These are phyloP conservation scores for Sorex araneus DNA, from an alignment of 2,113 vertebrate species.

Conservation along the genomic window DNA sequence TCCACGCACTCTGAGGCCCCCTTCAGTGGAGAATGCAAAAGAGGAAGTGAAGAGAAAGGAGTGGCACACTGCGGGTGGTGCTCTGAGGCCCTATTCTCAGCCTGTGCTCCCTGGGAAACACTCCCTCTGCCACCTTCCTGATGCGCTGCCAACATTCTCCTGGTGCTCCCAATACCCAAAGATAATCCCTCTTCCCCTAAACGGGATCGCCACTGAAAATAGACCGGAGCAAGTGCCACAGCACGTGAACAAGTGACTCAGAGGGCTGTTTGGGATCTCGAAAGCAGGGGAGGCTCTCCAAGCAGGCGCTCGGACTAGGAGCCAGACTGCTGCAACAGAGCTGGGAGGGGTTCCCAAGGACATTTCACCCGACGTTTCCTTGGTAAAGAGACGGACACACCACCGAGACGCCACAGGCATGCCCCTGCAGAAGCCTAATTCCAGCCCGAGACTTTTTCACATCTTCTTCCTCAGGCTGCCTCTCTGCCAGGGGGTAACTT, in stretches of 20 bases:
- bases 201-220: slow-evolving; percentile 78
- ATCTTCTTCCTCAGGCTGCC: not conserved
- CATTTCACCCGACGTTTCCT: not conserved
- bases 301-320: not conserved
- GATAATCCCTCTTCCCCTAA: slow-evolving; percentile 81
- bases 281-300: not conserved
- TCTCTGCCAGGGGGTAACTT: not conserved
- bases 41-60: not conserved
- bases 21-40: not conserved
- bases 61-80: not conserved
- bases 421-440: not conserved
- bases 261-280: slow-evolving; percentile 70
- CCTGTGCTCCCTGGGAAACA: slow-evolving; percentile 36
- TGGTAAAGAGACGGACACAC: not conserved
- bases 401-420: not conserved
- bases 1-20: not conserved
- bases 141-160: slow-evolving; percentile 76
- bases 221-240: slow-evolving; percentile 67
- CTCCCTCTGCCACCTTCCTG: slow-evolving; percentile 61
- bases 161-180: slow-evolving; percentile 74
- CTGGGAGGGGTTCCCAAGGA: not conserved
- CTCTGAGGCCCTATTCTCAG: slow-evolving; percentile 2
- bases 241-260: slow-evolving; percentile 75
- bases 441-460: not conserved
- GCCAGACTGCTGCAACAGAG: not conserved